phyloP scores from a whole-genome alignment of 2,888 invertebrate species.

The Vesta saturnalis region DNA sequence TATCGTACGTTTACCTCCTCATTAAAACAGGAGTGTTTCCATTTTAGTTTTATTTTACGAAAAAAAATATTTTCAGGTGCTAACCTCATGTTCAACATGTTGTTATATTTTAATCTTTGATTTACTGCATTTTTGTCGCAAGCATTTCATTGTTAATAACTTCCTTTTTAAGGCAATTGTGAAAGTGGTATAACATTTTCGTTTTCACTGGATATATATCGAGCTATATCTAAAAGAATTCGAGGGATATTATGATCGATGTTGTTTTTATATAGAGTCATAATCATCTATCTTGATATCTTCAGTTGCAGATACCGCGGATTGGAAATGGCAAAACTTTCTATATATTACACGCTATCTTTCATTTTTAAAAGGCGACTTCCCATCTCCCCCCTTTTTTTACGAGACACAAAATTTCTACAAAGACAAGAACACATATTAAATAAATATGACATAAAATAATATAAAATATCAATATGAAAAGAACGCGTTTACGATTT shows the following conservation, averaged over 20 bases:
- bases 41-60: too few species aligned
- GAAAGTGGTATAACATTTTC: not conserved
- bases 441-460: constrained; percentile 31
- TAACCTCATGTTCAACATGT: too few species aligned
- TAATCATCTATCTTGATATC: constrained; percentile 45
- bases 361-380: constrained; percentile 11
- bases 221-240: not conserved
- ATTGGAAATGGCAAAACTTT: constrained; percentile 40
- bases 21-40: too few species aligned
- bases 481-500: constrained; percentile 36
- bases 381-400: not conserved
- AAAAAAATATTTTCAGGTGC: too few species aligned
- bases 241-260: constrained; percentile 42
- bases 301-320: constrained; percentile 38
- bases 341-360: constrained; percentile 21
- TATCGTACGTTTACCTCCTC: too few species aligned
- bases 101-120: too few species aligned
- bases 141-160: too few species aligned
- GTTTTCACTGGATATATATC: not conserved
- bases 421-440: constrained; percentile 28
- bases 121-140: too few species aligned
- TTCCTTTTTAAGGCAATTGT: too few species aligned
- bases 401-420: not conserved
- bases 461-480: constrained; percentile 39
- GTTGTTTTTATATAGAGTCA: constrained; percentile 44